Percentiles rank a stretch among this genome's conserved stretches.
Evolutionary conservation across 2,113 vertebrate genomes (phyloP).

Genomic region (Rousettus leschenaultii): DNA sequence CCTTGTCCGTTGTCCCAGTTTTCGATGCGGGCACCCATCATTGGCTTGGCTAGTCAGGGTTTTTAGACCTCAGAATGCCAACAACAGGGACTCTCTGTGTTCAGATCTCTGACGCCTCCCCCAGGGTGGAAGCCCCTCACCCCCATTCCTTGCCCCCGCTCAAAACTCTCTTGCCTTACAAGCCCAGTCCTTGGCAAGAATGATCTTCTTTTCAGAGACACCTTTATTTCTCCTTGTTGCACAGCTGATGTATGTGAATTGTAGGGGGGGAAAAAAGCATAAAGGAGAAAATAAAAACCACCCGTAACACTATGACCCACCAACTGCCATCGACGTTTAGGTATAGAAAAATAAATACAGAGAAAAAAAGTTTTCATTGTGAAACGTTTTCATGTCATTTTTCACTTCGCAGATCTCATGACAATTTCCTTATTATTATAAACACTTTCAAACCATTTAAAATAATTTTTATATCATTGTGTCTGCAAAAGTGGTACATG

Average conservation of each 20-base stretch:
- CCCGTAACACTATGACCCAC: neutral
- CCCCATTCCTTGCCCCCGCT: neutral
- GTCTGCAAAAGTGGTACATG: neutral
- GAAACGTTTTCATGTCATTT: neutral
- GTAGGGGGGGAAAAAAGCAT: neutral
- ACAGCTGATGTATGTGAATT: neutral
- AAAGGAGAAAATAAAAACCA: slow-evolving; percentile 12
- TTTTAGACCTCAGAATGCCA: neutral
- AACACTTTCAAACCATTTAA: neutral
- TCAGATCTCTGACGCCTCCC: neutral
- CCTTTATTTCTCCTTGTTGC: neutral
- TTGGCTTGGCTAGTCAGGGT: neutral
- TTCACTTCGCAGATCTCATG: neutral
- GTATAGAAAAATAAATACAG: neutral
- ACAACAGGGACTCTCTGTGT: neutral
- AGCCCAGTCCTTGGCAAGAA: neutral
- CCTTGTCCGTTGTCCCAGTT: neutral
- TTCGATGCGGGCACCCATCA: neutral
- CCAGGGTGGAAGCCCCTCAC: neutral
- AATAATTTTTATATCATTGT: neutral
- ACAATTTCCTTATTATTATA: neutral
- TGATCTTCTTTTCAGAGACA: neutral
- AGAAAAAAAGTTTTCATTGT: neutral
- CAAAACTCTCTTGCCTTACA: neutral
- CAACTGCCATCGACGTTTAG: neutral